These are phyloP conservation scores for Pagetopsis macropterus DNA, from an alignment of 2,797 vertebrate genomes.

Conservation along the genomic window DNA sequence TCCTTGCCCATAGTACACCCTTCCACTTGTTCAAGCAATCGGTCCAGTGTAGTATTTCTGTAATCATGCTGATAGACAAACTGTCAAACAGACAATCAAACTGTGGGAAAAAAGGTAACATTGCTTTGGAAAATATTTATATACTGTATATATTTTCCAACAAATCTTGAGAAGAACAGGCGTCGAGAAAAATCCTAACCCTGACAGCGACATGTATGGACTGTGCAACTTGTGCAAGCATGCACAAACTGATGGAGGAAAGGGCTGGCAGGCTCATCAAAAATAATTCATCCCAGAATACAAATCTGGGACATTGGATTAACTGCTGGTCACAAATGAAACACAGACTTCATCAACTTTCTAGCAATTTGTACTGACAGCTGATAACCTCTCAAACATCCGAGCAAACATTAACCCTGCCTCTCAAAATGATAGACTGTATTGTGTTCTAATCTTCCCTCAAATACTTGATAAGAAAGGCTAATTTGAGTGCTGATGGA, in stretches of 20 bases:
- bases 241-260: constrained; percentile 50
- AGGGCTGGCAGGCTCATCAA: constrained; percentile 57
- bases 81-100: no score
- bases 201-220: constrained; percentile 47
- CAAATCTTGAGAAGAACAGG: constrained; percentile 20
- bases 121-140: neutral
- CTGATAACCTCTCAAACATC: constrained; percentile 78
- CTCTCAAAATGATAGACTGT: constrained; percentile 73
- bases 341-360: constrained; percentile 78
- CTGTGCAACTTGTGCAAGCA: constrained; percentile 59
- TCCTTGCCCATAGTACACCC: no score
- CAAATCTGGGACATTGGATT: constrained; percentile 72
- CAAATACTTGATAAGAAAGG: constrained; percentile 80
- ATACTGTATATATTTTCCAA: constrained; percentile 1
- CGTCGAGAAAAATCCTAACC: constrained; percentile 14
- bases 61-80: no score
- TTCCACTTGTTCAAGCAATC: no score
- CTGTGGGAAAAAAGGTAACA: neutral
- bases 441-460: constrained; percentile 81
- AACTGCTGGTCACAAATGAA: constrained; percentile 69
- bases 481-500: constrained; percentile 81
- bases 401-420: constrained; percentile 74
- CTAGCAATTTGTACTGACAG: constrained; percentile 74
- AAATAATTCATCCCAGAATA: constrained; percentile 70
- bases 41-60: no score